phyloP scores from a whole-genome alignment of 2,113 vertebrate species.

The Cyanoderma ruficeps region DNA sequence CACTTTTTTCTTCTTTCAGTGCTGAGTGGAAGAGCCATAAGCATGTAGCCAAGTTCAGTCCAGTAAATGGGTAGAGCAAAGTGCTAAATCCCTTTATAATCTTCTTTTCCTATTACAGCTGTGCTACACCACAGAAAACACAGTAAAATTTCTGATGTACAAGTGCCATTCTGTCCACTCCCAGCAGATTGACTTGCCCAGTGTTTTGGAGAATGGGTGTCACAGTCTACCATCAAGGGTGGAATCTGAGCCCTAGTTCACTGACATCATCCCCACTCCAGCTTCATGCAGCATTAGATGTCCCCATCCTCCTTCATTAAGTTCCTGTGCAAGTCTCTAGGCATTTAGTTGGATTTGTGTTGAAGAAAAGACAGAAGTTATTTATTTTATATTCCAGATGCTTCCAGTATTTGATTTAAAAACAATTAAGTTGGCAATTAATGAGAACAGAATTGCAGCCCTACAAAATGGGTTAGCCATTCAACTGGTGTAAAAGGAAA shows the following conservation, averaged over 20 bases:
- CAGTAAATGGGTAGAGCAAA: neutral
- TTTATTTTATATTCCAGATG: neutral
- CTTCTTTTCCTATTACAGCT: neutral
- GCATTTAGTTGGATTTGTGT: neutral
- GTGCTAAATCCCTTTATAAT: neutral
- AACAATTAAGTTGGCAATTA: neutral
- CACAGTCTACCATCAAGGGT: fast-evolving
- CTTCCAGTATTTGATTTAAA: neutral
- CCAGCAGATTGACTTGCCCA: neutral
- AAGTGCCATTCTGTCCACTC: neutral
- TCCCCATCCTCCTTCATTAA: neutral
- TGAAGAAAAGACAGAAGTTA: neutral
- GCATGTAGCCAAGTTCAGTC: neutral
- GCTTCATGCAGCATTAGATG: neutral
- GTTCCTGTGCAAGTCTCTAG: neutral
- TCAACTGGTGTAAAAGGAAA: neutral
- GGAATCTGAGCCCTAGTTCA: neutral
- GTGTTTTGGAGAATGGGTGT: neutral
- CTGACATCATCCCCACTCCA: neutral
- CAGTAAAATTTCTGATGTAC: neutral
- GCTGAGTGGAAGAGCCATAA: neutral
- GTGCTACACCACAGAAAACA: neutral
- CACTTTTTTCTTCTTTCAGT: neutral
- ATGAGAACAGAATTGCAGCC: neutral
- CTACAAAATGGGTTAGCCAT: neutral